Evolutionary conservation across 2,113 vertebrate species (phyloP), one percentile per base, ranked within the genome.

Genomic region (Zosterops pallidus): DNA sequence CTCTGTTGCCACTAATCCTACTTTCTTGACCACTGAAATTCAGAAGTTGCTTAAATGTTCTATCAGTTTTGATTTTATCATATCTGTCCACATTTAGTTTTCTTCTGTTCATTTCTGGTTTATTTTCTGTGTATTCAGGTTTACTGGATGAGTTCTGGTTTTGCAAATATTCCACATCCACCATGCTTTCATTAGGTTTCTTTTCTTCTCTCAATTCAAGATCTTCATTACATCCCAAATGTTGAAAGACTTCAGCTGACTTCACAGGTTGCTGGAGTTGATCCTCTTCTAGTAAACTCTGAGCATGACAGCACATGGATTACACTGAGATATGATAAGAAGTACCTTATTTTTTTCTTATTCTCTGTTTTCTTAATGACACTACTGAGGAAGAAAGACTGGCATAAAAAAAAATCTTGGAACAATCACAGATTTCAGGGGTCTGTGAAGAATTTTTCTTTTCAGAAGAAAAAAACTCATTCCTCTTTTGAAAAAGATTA

Each of bases 211-310:
- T 50, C 25, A 65, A 23, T 81, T 89, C 91, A 89, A 92, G 28
- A 65, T 74, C 80, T 87, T 93, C 60, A 41, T 86, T 47, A 70
- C n/a, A 81, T 72, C 37, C 55, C 56, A 86, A 74, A 81, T 0
- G 28, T 25, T 94, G 89, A 83, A 70, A 92, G 74, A 44, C 63
- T 90, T 92, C 60, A 93, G 63, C 44, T 67, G 70, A 69, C 72
- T 97, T 68, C 94, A 56, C 49, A 42, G 81, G 78, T 33, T 90
- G 90, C 44, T 93, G 92, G 67, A 85, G 79, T 65, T 84, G 81
- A 78, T 44, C 65, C 37, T 91, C 83, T 77, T 87, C 89, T 81
- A 47, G 94, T 37, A 95, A 95, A 57, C 11, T 92, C 94, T 96
- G 37, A 96, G 68, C 77, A 92, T 56, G 93, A 86, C 67, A 82